These are phyloP conservation scores for Himalopsyche japonica DNA, from an alignment of 2,888 invertebrate genomes.

Conservation along the genomic window DNA sequence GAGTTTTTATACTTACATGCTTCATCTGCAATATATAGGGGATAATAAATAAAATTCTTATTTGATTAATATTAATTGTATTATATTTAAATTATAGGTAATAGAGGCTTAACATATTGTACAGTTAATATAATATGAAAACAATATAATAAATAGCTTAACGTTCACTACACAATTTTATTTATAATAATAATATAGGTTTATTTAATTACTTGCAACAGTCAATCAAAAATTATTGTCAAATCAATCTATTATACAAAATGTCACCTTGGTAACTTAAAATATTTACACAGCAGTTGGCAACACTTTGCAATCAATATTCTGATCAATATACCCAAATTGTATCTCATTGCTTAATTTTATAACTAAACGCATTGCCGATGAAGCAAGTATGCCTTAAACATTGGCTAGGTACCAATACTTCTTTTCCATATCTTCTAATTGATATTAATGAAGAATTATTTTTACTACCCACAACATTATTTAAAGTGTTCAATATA, in stretches of 20 bases:
- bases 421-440: no score
- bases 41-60: no score
- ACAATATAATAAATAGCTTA: slow-evolving; percentile 21
- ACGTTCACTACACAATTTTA: slow-evolving; percentile 4
- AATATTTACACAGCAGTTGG: not conserved
- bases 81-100: slow-evolving; percentile 1
- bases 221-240: not conserved
- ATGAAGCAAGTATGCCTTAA: no score
- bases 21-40: no score
- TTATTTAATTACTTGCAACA: not conserved
- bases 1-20: no score
- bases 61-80: not conserved
- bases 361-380: not conserved
- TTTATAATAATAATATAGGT: not conserved
- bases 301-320: not conserved
- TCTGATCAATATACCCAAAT: not conserved
- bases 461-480: no score
- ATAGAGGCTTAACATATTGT: slow-evolving; percentile 6
- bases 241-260: not conserved
- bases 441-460: no score
- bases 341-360: not conserved
- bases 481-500: no score
- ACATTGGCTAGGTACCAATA: no score
- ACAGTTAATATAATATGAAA: not conserved
- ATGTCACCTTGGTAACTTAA: not conserved